phyloP scores from a whole-genome alignment of 2,797 vertebrate genomes.

The Geotrypetes seraphini region DNA sequence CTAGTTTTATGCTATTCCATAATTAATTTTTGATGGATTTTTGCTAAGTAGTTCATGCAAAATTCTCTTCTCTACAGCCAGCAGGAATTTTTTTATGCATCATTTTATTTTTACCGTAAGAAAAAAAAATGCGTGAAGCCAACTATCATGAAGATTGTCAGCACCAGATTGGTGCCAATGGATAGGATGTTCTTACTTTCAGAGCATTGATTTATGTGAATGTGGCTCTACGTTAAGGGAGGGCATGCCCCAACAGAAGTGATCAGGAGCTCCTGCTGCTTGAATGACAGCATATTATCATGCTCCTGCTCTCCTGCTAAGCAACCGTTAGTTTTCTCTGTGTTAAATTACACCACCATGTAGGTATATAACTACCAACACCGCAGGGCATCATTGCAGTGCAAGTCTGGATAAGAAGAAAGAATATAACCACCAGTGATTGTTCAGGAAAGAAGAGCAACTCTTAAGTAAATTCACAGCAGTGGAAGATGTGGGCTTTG shows the following conservation, averaged over 20 bases:
- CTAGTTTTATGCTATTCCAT: too few relatives aligned
- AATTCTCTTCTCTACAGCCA: too few relatives aligned
- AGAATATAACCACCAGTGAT: conserved; percentile 25
- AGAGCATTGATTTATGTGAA: conserved; percentile 70
- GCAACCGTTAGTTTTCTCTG: conserved; percentile 47
- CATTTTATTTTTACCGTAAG: conserved; percentile 7
- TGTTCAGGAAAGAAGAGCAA: conserved; percentile 34
- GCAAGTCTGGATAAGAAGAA: conserved; percentile 19
- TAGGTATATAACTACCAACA: conserved; percentile 39
- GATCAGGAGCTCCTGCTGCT: conserved; percentile 57
- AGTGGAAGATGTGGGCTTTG: conserved; percentile 20
- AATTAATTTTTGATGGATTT: too few relatives aligned
- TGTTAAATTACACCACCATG: conserved; percentile 44
- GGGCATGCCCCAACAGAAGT: too few relatives aligned
- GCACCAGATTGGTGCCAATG: conserved; percentile 23
- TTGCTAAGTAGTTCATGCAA: too few relatives aligned
- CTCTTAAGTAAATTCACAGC: conserved; percentile 28
- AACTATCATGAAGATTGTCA: conserved; percentile 35
- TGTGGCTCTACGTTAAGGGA: conserved; percentile 46
- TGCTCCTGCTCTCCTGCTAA: conserved; percentile 51
- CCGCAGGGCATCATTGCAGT: conserved; percentile 22
- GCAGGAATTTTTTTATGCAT: too few relatives aligned
- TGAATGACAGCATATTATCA: conserved; percentile 61
- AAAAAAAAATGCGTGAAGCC: conserved; percentile 21
- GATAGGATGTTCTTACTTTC: conserved; percentile 37